Base-by-base conservation (phyloP, 1,140 invertebrate species). In the Drosophila varians region DNA sequence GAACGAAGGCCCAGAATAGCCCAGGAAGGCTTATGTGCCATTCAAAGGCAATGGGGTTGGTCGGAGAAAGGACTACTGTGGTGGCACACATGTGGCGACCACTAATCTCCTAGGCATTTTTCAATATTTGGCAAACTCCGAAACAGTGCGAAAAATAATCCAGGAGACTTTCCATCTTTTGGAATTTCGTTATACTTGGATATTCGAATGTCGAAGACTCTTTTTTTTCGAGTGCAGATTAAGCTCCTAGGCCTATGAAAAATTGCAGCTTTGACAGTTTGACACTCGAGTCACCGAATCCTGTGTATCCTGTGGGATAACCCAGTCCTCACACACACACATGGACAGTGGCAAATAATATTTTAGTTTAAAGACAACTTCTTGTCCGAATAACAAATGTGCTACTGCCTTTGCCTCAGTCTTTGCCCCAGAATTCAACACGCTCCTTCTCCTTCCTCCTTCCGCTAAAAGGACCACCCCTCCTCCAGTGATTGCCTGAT, bases 221-320 rank as follows among this genome's bases (percentile, higher is more conserved):
- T 16, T 9, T 12, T 42, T 42, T 42, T 18, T 19, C 7, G 1
- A 14, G 49, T 55, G 54, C 57, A 58, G 57, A 23, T 31, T 14
- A 31, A 54, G 43, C 42, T 26, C 38, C 47, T 40, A n/a, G 45
- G 58, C 53, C 48, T 64, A 66, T 86, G 80, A 86, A 80, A 87
- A 86, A 86, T 86, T 82, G 80, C 72, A 76, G 77, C 68, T 86
- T 86, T 86, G 80, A 86, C 80, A 86, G 80, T 73, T 87, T 86
- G 80, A 86, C 80, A 84, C 76, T 84, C 53, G 49, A 78, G 72
- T 52, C 31, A 40, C 18, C 43, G 38, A 45, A 26, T 36, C 66
- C 52, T 45, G 19, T 3, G 23, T 16, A 8, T 52, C 16, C 36
- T 21, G 8, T 14, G 45, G 25, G 23, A 14, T 11, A 28, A 16